A percentile compares a stretch with the other conserved stretches of the same genome.
Evolutionary conservation across 2,113 vertebrate genomes (phyloP).

Genomic region (Poeciliopsis retropinna): DNA sequence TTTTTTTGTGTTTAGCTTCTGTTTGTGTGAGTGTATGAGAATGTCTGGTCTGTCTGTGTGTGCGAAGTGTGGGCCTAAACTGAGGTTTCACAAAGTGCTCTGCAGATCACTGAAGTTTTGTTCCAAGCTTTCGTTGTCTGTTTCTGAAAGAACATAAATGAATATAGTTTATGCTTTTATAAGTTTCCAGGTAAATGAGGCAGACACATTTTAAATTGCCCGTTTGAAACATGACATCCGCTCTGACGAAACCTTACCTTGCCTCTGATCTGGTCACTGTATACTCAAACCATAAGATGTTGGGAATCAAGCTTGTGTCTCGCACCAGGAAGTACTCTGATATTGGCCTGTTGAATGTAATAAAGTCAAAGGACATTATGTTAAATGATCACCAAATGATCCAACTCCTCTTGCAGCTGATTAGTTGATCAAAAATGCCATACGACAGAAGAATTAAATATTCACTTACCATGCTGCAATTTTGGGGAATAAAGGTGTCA

Average conservation of each 20-base stretch:
- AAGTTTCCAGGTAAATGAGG: too few species aligned
- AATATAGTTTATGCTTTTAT: not conserved
- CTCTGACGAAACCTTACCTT: slow-evolving; percentile 80
- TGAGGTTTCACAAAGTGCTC: slow-evolving; percentile 56
- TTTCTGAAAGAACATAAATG: slow-evolving; percentile 78
- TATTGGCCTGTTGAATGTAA: slow-evolving; percentile 84
- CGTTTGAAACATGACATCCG: not conserved
- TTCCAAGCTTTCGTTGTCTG: slow-evolving; percentile 98
- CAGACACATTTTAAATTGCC: too few species aligned
- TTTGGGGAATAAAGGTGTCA: slow-evolving; percentile 96
- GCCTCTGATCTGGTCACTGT: slow-evolving; percentile 98
- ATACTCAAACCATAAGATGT: slow-evolving; percentile 99
- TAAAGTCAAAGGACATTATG: not conserved
- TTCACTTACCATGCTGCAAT: slow-evolving; percentile 95
- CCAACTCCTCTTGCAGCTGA: not conserved
- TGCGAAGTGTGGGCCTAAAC: slow-evolving; percentile 53
- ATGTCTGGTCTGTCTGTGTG: slow-evolving; percentile 19
- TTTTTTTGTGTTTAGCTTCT: slow-evolving; percentile 51
- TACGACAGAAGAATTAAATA: slow-evolving; percentile 30
- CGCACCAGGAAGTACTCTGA: slow-evolving; percentile 98
- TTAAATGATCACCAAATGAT: not conserved
- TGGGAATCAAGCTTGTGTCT: slow-evolving; percentile 98
- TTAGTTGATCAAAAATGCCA: slow-evolving; percentile 18
- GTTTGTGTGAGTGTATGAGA: slow-evolving; percentile 25
- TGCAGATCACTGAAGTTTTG: slow-evolving; percentile 93